Evolutionary conservation across 2,797 vertebrate species (phyloP), one percentile per base, ranked within the genome.

Genomic region (Aeoliscus strigatus): DNA sequence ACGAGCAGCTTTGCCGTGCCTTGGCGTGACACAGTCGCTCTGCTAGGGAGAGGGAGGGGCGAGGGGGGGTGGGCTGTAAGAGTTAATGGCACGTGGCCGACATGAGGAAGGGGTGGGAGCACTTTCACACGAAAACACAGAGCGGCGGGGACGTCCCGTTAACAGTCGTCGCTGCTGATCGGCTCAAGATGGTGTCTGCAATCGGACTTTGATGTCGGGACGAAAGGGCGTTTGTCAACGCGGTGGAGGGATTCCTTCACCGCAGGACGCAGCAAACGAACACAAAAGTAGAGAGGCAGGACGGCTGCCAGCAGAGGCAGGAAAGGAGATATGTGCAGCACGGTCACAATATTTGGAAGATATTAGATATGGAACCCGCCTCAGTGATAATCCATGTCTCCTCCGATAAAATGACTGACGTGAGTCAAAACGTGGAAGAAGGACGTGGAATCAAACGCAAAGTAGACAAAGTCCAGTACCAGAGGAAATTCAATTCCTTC

Each of bases 1-100:
- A 76, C 43, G 37, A 66, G 56, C 66, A 66, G 60, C 71, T 60
- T 60, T 51, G 39, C 51, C 45, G 27, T 17, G 8, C 44, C n/a
- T n/a, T 49, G 40, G 18, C 38, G 10, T 51, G 51, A 63, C 57
- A 14, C 32, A 34, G 27, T 25, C 8, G 39, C 30, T 66, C 36
- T 45, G 16, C 24, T 3, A 14, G 51, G 45, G 50, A 61, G 49
- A 17, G 27, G 27, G 27, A 34, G 27, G 27, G 27, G 32, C 9
- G n/a, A 39, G 38, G 14, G 4, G 3, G 4, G 24, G 18, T 21
- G 40, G 21, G 9, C 10, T 30, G 31, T 15, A 56, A 48, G 27
- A 51, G 35, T 61, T 51, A 25, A 53, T 14, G 8, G 39, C 18
- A 39, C 42, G 32, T 52, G 29, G 18, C 16, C 16, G 37, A 35